A percentile compares a stretch with the other conserved stretches of the same genome.
Evolutionary conservation across 1,140 invertebrate genomes (phyloP).

Genomic region (Triops cancriformis): DNA sequence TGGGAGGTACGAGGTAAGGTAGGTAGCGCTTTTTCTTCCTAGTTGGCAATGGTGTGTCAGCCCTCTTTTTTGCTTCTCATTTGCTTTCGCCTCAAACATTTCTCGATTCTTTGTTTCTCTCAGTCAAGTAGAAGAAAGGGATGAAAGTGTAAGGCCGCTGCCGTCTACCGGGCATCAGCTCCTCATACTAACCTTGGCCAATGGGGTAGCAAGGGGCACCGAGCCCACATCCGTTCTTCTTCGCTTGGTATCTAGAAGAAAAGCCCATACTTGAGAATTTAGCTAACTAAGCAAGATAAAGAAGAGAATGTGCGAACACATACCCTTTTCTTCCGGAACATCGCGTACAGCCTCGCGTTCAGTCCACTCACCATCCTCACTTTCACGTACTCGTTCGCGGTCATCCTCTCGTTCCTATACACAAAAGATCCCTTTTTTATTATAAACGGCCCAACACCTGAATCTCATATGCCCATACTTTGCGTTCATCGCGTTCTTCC

Average conservation of each 20-base stretch:
- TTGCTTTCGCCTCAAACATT: conserved; percentile 16
- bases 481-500: conserved; percentile 16
- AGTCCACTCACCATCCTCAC: conserved; percentile 39
- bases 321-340: conserved; percentile 43
- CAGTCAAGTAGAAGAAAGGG: conserved; percentile 17
- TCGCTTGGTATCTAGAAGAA: conserved; percentile 59
- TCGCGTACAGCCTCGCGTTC: conserved; percentile 36
- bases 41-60: conserved; percentile 5
- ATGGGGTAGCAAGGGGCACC: conserved; percentile 28
- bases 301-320: conserved; percentile 32
- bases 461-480: not conserved
- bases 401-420: conserved; percentile 31
- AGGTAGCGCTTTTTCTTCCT: not conserved
- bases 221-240: conserved; percentile 62
- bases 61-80: not conserved
- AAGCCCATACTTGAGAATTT: conserved; percentile 15
- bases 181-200: conserved; percentile 27
- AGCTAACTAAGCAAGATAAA: not conserved
- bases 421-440: not conserved
- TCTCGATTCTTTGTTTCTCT: not conserved
- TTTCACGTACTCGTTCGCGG: conserved; percentile 34
- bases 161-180: conserved; percentile 3
- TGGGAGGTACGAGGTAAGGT: not conserved
- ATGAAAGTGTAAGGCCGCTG: conserved; percentile 22
- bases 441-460: not conserved